A percentile compares a stretch with the other conserved stretches of the same genome.
These are phyloP conservation scores for Cantharis rufa DNA, from an alignment of 2,888 invertebrate species.

Conservation along the genomic window DNA sequence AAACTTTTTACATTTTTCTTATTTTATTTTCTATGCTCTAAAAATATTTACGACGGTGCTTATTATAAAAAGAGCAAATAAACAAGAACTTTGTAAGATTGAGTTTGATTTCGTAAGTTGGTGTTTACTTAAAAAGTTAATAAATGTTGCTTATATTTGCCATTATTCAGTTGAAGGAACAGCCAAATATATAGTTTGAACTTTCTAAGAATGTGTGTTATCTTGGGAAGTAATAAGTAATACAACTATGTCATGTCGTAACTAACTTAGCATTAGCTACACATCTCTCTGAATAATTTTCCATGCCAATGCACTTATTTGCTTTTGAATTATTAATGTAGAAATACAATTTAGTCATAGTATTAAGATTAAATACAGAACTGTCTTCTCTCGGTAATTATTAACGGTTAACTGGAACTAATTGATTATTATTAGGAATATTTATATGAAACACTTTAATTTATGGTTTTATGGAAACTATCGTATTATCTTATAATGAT, in stretches of 20 bases:
- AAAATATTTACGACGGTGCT: conserved; percentile 18
- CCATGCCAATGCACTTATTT: conserved; percentile 18
- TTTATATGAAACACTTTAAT: not conserved
- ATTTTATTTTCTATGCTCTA: conserved; percentile 13
- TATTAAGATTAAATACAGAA: not conserved
- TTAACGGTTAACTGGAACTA: not conserved
- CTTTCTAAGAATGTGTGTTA: conserved; percentile 9
- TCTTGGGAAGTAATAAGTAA: conserved; percentile 6
- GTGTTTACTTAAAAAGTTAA: conserved; percentile 11
- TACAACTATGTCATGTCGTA: conserved; percentile 20
- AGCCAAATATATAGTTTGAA: not conserved
- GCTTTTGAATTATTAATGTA: conserved; percentile 21
- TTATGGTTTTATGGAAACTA: not conserved
- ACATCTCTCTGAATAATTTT: conserved; percentile 22
- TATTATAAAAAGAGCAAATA: conserved; percentile 19
- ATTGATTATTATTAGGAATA: not conserved
- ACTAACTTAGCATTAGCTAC: conserved; percentile 20
- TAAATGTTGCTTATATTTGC: conserved; percentile 7
- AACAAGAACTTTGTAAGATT: conserved; percentile 2
- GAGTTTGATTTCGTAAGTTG: not conserved
- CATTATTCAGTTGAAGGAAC: conserved; percentile 3
- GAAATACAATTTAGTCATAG: not conserved
- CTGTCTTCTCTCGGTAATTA: not conserved
- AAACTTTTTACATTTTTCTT: conserved; percentile 20
- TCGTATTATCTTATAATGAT: no score